A percentile compares a stretch with the other conserved stretches of the same genome.
Conservation (phyloP, 2,888 invertebrate species). For the Sympetrum striolatum region DNA sequence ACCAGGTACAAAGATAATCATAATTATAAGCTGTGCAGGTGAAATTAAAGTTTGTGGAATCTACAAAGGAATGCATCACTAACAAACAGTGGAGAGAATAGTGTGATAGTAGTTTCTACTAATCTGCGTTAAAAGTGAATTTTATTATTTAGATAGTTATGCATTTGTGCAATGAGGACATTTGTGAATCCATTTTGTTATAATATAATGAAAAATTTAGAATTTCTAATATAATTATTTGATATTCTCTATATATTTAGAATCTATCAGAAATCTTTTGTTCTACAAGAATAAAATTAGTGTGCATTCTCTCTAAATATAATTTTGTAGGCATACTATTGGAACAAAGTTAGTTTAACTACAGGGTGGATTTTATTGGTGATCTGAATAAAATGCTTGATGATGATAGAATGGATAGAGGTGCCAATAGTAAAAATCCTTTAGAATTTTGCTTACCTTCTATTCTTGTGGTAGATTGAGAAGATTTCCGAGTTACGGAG, state of each 20-base stretch:
- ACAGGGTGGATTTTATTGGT: background rate
- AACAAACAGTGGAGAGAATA: background rate
- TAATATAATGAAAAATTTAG: background rate
- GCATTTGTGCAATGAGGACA: background rate
- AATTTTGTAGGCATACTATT: background rate
- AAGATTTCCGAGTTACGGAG: conserved; percentile 66
- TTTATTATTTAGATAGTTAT: background rate
- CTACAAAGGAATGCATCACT: background rate
- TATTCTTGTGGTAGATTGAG: conserved; percentile 68
- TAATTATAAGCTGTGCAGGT: background rate
- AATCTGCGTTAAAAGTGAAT: background rate
- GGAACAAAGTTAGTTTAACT: background rate
- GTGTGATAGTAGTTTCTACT: background rate
- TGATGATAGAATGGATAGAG: background rate
- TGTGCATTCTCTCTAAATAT: background rate
- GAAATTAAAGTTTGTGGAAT: background rate
- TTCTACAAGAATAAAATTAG: background rate
- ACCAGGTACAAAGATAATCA: conserved; percentile 1
- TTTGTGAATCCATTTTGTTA: background rate
- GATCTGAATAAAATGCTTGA: background rate
- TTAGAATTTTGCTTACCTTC: conserved; percentile 62
- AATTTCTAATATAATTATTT: background rate
- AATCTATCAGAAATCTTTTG: background rate
- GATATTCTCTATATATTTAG: background rate
- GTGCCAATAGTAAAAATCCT: background rate